A percentile compares a stretch with the other conserved stretches of the same genome.
phyloP scores from a whole-genome alignment of 2,888 invertebrate genomes.

The Teleogryllus oceanicus region DNA sequence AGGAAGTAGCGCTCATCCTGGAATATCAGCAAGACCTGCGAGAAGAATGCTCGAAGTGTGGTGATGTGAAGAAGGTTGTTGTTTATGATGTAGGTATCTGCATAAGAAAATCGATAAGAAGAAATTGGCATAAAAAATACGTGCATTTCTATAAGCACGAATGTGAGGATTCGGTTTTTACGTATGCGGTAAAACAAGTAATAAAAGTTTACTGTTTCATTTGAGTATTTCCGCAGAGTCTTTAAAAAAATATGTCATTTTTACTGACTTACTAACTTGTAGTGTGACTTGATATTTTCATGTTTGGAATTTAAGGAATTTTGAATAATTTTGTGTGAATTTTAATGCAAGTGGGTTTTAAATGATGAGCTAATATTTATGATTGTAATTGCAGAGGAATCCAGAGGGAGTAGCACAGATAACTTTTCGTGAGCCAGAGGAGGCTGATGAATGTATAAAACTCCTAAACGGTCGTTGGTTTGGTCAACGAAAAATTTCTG shows the following conservation, averaged over 20 bases:
- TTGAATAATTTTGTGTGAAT: no score
- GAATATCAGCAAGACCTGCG: constrained; percentile 89
- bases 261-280: not conserved
- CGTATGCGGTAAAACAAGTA: no score
- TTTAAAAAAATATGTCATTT: not conserved
- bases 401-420: constrained; percentile 93
- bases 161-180: no score
- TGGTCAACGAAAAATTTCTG: constrained; percentile 77
- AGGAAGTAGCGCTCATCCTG: constrained; percentile 80
- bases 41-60: constrained; percentile 86
- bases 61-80: constrained; percentile 85
- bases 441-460: constrained; percentile 84
- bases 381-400: constrained; percentile 62
- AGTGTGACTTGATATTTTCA: no score
- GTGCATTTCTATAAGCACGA: no score
- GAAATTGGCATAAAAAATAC: no score
- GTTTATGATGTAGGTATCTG: constrained; percentile 75
- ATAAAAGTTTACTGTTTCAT: no score
- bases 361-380: not conserved
- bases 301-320: no score
- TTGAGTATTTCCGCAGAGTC: no score
- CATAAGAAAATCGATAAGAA: no score
- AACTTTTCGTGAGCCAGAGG: constrained; percentile 83
- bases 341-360: not conserved
- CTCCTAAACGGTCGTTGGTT: constrained; percentile 89